A percentile compares a stretch with the other conserved stretches of the same genome.
phyloP scores from a whole-genome alignment of 2,797 vertebrate species.

The Petrocephalus sullivani region DNA sequence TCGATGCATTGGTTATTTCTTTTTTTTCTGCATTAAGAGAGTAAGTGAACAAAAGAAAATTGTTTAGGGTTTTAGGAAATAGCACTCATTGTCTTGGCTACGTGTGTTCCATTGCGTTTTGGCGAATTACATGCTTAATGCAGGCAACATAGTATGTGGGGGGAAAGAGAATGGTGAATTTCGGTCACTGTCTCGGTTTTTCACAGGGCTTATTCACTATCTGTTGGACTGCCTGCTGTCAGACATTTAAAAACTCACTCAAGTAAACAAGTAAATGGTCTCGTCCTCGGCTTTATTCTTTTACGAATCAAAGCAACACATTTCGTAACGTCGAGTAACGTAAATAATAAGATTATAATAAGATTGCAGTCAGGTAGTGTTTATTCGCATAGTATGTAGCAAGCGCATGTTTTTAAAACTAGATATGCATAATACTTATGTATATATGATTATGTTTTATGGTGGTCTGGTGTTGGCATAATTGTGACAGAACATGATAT shows the following conservation, averaged over 20 bases:
- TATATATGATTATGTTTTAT: not conserved
- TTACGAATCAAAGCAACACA: not conserved
- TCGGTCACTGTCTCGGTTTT: not conserved
- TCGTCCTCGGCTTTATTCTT: slow-evolving; percentile 6
- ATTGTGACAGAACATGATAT: not conserved
- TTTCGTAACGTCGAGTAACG: not conserved
- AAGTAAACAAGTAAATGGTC: slow-evolving; percentile 43
- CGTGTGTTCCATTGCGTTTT: not conserved
- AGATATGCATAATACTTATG: not conserved
- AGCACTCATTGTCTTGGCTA: not conserved
- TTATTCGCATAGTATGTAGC: not conserved
- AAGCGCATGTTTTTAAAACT: not conserved
- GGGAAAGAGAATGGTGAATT: not conserved
- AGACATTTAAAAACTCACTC: slow-evolving; percentile 35
- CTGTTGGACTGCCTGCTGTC: slow-evolving; percentile 31
- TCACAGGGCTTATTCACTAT: slow-evolving; percentile 18
- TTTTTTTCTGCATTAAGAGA: not conserved
- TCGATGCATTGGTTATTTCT: not conserved
- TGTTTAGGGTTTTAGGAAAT: slow-evolving; percentile 34
- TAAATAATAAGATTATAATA: not conserved
- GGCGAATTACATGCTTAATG: not conserved
- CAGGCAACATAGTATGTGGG: not conserved
- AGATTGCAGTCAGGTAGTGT: not conserved
- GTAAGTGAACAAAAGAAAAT: slow-evolving; percentile 28
- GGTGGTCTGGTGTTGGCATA: not conserved